A percentile compares a stretch with the other conserved stretches of the same genome.
phyloP scores from a whole-genome alignment of 2,797 vertebrate species.

The Microcaecilia unicolor region DNA sequence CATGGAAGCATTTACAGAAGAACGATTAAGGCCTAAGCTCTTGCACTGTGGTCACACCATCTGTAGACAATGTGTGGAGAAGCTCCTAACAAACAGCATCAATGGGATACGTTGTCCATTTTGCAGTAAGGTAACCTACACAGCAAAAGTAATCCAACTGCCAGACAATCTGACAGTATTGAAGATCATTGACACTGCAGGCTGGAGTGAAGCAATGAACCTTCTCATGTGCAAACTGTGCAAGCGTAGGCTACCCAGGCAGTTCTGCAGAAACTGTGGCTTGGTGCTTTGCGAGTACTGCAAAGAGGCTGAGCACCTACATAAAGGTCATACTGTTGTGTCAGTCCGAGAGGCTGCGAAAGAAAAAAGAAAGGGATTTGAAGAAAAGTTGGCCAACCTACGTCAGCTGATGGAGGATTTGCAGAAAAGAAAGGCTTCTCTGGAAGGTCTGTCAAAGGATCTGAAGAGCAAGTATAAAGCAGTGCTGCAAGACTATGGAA shows the following conservation, averaged over 20 bases:
- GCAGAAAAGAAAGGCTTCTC: conserved; percentile 74
- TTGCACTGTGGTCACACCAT: conserved; percentile 92
- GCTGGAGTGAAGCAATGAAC: conserved; percentile 66
- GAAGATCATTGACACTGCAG: conserved; percentile 85
- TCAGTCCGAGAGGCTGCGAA: conserved; percentile 76
- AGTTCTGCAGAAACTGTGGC: conserved; percentile 76
- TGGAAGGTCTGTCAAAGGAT: conserved; percentile 76
- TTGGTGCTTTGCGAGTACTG: conserved; percentile 79
- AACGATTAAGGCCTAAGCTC: conserved; percentile 85
- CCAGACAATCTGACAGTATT: conserved; percentile 90
- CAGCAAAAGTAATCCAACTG: conserved; percentile 81
- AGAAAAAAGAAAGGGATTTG: conserved; percentile 74
- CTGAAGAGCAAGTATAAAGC: conserved; percentile 72
- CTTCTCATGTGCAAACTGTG: conserved; percentile 86
- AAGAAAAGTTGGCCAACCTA: conserved; percentile 62
- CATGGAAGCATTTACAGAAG: conserved; percentile 87
- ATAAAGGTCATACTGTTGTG: conserved; percentile 69
- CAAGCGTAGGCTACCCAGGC: conserved; percentile 74
- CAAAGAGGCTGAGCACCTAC: conserved; percentile 62
- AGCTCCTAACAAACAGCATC: conserved; percentile 86
- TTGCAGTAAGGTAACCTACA: conserved; percentile 87
- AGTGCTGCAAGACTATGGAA: conserved; percentile 82
- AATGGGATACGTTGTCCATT: conserved; percentile 94
- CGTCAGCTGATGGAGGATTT: conserved; percentile 75
- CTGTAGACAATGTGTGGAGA: conserved; percentile 89